Percentiles rank a stretch among this genome's conserved stretches.
Conservation (phyloP, 2,888 invertebrate species). For the Keiferia lycopersicella region DNA sequence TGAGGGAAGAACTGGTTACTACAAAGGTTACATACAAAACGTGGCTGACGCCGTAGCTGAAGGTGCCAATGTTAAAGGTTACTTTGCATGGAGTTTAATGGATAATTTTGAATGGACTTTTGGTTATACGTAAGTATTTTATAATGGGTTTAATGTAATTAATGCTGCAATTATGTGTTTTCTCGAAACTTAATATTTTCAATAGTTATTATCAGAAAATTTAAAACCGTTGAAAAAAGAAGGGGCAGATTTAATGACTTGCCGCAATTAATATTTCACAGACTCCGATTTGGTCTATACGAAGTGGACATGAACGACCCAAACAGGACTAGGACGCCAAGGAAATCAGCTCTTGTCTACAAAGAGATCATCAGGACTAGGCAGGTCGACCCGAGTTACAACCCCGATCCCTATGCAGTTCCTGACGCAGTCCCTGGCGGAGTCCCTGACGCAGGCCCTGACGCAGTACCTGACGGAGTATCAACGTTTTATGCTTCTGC, state of each 20-base stretch:
- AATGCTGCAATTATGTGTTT: too few species aligned
- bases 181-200: too few species aligned
- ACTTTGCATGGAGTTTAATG: conserved; percentile 80
- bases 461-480: background rate
- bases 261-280: conserved; percentile 37
- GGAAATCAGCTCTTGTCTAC: conserved; percentile 75
- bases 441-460: background rate
- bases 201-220: too few species aligned
- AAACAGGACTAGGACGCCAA: conserved; percentile 74
- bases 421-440: background rate
- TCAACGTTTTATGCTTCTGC: background rate
- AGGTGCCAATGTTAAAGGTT: conserved; percentile 65
- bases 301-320: conserved; percentile 80
- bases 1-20: conserved; percentile 51
- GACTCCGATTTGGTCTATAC: conserved; percentile 80
- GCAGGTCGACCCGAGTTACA: conserved; percentile 38
- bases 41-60: conserved; percentile 59
- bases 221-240: too few species aligned
- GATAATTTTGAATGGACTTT: conserved; percentile 82
- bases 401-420: conserved; percentile 34
- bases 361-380: conserved; percentile 63
- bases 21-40: conserved; percentile 55
- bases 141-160: too few species aligned
- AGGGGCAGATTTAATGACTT: background rate
- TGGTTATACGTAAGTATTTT: conserved; percentile 70